Evolutionary conservation across 2,113 vertebrate species (phyloP), one percentile per base, ranked within the genome.

Genomic region (Edolisoma coerulescens): DNA sequence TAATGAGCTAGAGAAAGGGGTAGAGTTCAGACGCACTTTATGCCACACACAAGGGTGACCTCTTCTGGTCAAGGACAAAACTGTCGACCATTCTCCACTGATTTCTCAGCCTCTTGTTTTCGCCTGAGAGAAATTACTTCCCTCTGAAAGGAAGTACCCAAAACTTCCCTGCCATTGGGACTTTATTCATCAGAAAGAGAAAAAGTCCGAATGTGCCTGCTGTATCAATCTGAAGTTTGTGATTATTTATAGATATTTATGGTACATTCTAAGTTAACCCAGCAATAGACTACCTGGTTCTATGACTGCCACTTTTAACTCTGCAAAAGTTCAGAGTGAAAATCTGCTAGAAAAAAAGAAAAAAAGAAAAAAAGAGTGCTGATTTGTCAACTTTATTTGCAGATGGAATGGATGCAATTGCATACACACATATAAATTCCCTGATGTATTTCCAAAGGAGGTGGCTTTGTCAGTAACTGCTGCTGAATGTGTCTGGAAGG

Each of bases 1-100:
- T 3, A 1, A 20, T 14, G 37, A 77, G 7, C 19, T 33, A 4
- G 33, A 28, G 37, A 23, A 64, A 41, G 53, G 65, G 20, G 52
- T 16, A 33, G 14, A 18, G 7, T 0, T 90, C 45, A 1, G 49
- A 23, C 10, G 67, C 19, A 4, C 33, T 52, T 60, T 24, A 69
- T 90, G 87, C 85, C 63, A 15, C 41, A 30, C 82, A 68, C 93
- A 94, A 94, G 52, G 64, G 54, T 86, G 96, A 96, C 95, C 95
- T 95, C 95, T 96, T 73, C 92, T 95, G 93, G 92, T n/a, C 26
- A 22, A 96, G 87, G 45, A 93, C 45, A 92, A 88, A 82, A 93
- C 37, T 84, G 57, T 32, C 37, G 7, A 50, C 50, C 14, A 12
- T 10, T 65, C 22, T 68, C 24, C 39, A 26, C 7, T 4, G 10